These are phyloP conservation scores for Megalonaias nervosa DNA, from an alignment of 1,140 invertebrate species.

Conservation along the genomic window DNA sequence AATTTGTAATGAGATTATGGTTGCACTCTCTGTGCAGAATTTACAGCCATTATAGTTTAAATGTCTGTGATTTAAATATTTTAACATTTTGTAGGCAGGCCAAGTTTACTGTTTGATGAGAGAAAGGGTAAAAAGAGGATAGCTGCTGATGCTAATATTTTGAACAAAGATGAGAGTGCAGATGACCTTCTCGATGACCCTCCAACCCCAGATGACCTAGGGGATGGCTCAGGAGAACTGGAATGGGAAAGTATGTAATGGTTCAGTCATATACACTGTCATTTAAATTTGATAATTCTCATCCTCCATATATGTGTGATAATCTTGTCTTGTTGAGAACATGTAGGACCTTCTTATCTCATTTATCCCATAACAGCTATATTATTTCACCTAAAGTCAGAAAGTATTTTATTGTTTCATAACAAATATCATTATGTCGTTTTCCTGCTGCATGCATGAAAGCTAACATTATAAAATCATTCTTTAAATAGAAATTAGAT, in stretches of 20 bases:
- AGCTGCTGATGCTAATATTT: conserved; percentile 60
- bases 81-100: conserved; percentile 7
- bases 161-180: conserved; percentile 52
- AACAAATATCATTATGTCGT: no score
- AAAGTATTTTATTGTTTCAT: no score
- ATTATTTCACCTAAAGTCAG: no score
- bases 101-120: conserved; percentile 25
- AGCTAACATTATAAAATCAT: no score
- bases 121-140: conserved; percentile 56
- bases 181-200: conserved; percentile 69
- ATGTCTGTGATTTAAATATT: not conserved
- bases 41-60: not conserved
- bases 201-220: conserved; percentile 73
- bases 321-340: no score
- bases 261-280: not conserved
- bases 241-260: conserved; percentile 61
- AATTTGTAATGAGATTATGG: no score
- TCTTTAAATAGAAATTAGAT: no score
- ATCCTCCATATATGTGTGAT: not conserved
- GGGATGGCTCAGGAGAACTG: conserved; percentile 50
- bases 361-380: no score
- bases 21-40: not conserved
- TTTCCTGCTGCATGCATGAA: no score
- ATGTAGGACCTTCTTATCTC: no score
- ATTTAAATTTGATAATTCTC: not conserved